Conservation (phyloP, 2,888 invertebrate species). For the Philaethria dido region DNA sequence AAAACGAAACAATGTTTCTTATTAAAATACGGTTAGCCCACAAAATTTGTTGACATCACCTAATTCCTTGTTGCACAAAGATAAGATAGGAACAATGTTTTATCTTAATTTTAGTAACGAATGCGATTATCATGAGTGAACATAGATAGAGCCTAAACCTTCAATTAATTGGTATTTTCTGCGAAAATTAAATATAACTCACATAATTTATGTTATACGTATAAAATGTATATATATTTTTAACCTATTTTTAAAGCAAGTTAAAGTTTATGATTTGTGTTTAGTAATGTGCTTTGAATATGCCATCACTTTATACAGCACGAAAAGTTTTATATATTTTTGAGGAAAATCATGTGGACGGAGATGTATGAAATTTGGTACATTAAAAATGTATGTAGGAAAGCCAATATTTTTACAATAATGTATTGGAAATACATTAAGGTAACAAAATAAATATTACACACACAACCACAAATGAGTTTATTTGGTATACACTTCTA, state of each 20-base stretch:
- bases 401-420: too few relatives aligned
- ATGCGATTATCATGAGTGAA: conserved; percentile 10
- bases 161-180: conserved; percentile 8
- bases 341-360: too few relatives aligned
- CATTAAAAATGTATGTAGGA: too few relatives aligned
- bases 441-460: not conserved
- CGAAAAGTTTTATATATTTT: too few relatives aligned
- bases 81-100: conserved; percentile 36
- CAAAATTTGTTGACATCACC: conserved; percentile 27
- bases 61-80: conserved; percentile 33
- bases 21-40: conserved; percentile 12
- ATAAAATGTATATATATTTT: not conserved
- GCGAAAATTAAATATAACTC: not conserved
- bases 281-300: too few relatives aligned
- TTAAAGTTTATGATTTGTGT: too few relatives aligned
- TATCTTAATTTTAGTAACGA: conserved; percentile 24
- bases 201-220: not conserved
- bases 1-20: conserved; percentile 7
- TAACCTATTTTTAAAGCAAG: too few relatives aligned
- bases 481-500: not conserved
- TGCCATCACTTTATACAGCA: too few relatives aligned
- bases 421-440: too few relatives aligned
- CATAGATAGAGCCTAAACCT: conserved; percentile 1
- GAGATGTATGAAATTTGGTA: too few relatives aligned
- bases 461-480: too few relatives aligned